A percentile compares a stretch with the other conserved stretches of the same genome.
Evolutionary conservation across 2,888 invertebrate species (phyloP).

Genomic region (Sipunculus nudus): DNA sequence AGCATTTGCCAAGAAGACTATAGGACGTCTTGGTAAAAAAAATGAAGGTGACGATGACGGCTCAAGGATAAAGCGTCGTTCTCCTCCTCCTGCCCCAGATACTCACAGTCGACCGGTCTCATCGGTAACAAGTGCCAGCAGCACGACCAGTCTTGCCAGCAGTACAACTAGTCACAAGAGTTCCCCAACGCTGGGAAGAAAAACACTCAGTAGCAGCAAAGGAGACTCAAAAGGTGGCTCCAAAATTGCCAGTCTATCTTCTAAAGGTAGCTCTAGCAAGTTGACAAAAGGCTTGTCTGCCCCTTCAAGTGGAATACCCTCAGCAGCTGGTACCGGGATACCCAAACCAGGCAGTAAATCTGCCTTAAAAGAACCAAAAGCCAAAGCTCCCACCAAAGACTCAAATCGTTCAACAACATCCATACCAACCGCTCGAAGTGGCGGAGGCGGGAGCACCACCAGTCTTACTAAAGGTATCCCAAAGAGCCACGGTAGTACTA

Average conservation of each 20-base stretch:
- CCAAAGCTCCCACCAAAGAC: conserved; percentile 29
- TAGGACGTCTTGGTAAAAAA: background rate
- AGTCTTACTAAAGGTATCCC: too few relatives aligned
- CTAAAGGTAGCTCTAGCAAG: conserved; percentile 11
- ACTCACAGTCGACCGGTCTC: too few relatives aligned
- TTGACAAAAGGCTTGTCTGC: too few relatives aligned
- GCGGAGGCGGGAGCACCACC: too few relatives aligned
- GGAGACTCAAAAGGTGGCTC: conserved; percentile 42
- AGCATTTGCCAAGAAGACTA: conserved; percentile 5
- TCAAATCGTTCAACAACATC: too few relatives aligned
- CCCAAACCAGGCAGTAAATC: conserved; percentile 15
- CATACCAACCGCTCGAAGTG: too few relatives aligned
- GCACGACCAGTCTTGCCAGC: conserved; percentile 6
- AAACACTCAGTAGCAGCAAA: background rate
- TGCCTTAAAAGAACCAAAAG: conserved; percentile 41
- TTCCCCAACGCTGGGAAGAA: background rate
- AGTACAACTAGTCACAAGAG: too few relatives aligned
- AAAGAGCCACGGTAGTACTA: too few relatives aligned
- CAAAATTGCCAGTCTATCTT: conserved; percentile 48
- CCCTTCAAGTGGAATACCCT: too few relatives aligned
- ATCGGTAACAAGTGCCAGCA: conserved; percentile 9
- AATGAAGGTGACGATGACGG: background rate
- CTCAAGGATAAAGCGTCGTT: background rate
- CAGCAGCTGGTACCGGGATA: conserved; percentile 12
- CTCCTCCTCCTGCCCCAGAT: background rate